Conservation (phyloP, 2,888 invertebrate species). For the Masnerella sp. region DNA sequence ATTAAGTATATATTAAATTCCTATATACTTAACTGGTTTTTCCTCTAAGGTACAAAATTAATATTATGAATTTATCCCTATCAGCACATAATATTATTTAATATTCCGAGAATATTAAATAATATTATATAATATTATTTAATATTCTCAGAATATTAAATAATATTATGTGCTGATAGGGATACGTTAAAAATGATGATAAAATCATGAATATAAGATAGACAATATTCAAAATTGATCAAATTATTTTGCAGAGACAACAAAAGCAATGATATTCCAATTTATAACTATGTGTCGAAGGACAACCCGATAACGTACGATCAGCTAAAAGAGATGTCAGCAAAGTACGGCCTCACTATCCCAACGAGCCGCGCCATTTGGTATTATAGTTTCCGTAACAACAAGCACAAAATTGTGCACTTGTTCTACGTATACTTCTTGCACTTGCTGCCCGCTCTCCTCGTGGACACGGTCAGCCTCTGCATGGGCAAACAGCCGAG, state of each 20-base stretch:
- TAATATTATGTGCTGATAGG: too few relatives aligned
- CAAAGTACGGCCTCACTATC: constrained; percentile 80
- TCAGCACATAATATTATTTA: too few relatives aligned
- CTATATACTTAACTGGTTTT: too few relatives aligned
- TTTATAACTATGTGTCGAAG: constrained; percentile 93
- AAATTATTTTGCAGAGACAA: constrained; percentile 68
- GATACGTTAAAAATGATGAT: too few relatives aligned
- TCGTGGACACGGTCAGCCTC: constrained; percentile 80
- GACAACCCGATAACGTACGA: constrained; percentile 91
- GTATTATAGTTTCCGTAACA: constrained; percentile 83
- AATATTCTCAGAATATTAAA: too few relatives aligned
- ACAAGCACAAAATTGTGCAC: constrained; percentile 80
- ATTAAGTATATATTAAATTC: too few relatives aligned
- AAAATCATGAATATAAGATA: too few relatives aligned
- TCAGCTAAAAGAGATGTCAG: constrained; percentile 81
- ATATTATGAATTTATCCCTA: too few relatives aligned
- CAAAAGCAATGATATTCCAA: constrained; percentile 79
- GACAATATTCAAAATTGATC: too few relatives aligned
- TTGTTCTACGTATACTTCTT: constrained; percentile 80
- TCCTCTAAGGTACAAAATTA: too few relatives aligned
- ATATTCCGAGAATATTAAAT: too few relatives aligned
- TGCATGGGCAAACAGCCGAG: constrained; percentile 82
- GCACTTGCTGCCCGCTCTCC: constrained; percentile 82
- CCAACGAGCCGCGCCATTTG: constrained; percentile 84
- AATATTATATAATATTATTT: too few relatives aligned